Evolutionary conservation across 2,113 vertebrate species (phyloP), one percentile per base, ranked within the genome.

Genomic region (Sinocyclocheilus maitianheensis): DNA sequence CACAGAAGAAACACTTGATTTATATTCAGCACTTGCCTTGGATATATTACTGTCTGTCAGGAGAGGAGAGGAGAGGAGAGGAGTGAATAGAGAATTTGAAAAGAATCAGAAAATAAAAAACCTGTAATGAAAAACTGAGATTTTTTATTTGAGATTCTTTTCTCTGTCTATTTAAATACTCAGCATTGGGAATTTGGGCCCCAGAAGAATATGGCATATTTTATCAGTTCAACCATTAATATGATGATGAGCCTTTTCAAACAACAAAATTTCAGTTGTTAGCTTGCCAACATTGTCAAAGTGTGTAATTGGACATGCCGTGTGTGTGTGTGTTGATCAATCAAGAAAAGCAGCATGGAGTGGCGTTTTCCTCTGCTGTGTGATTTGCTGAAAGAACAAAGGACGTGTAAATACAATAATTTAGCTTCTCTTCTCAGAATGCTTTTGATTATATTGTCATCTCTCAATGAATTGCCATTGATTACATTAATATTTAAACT

Each of bases 401-500:
- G 37, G 40, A 85, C 9, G 14, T 46, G n/a, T 72, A 79, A 30
- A 67, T 16, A 55, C 69, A 51, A 55, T 58, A 13, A 86, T 81
- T 81, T 46, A 22, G 43, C 63, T 69, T 48, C 26, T 71, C 43
- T 53, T 11, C 24, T 58, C 24, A 46, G 69, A 87, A 69, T 26
- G 46, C n/a, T 48, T 55, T 43, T 51, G 65, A 81, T 81, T 46
- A 51, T 8, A 8, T 46, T 37, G 77, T 71, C 53, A 58, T 34
- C 11, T 22, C 55, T 65, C 55, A 67, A 26, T 74, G 77, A 77
- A 77, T 85, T 81, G 60, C 14, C 78, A 80, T 26, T 87, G 65
- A 80, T 63, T 87, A 26, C 26, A 77, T 51, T 80, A 62, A 87
- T 82, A 85, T 69, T 46, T 55, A 24, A 46, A n/a, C 40, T 48